These are phyloP conservation scores for Tenthredo notha DNA, from an alignment of 2,888 invertebrate species.

Conservation along the genomic window DNA sequence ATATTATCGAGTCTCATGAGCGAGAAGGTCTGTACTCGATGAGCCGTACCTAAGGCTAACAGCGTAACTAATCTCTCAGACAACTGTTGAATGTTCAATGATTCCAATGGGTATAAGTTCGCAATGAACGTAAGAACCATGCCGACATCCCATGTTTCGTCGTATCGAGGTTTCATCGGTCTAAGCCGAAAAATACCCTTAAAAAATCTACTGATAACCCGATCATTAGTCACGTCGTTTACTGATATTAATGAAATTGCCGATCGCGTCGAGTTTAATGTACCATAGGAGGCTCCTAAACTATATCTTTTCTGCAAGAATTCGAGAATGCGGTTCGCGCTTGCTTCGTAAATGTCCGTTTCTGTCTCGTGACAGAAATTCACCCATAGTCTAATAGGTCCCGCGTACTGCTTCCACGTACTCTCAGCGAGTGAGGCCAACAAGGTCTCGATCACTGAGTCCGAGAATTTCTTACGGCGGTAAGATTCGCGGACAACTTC, in stretches of 20 bases:
- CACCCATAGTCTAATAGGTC: slow-evolving; percentile 62
- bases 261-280: slow-evolving; percentile 63
- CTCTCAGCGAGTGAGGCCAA: slow-evolving; percentile 57
- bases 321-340: slow-evolving; percentile 52
- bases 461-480: slow-evolving; percentile 52
- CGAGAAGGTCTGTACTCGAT: slow-evolving; percentile 27
- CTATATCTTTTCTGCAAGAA: slow-evolving; percentile 54
- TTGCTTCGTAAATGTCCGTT: slow-evolving; percentile 40
- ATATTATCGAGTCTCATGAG: slow-evolving; percentile 49
- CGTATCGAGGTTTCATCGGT: slow-evolving; percentile 60
- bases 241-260: slow-evolving; percentile 62
- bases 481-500: slow-evolving; percentile 60
- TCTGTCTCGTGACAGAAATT: slow-evolving; percentile 57
- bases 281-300: slow-evolving; percentile 59
- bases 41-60: slow-evolving; percentile 56
- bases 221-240: slow-evolving; percentile 57
- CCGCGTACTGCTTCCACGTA: slow-evolving; percentile 63
- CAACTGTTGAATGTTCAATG: slow-evolving; percentile 55
- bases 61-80: slow-evolving; percentile 63
- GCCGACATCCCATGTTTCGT: slow-evolving; percentile 65
- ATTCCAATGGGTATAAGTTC: slow-evolving; percentile 47
- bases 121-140: slow-evolving; percentile 50
- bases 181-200: slow-evolving; percentile 61
- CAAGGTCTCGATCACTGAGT: slow-evolving; percentile 51
- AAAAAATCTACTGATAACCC: slow-evolving; percentile 61